These are phyloP conservation scores for Microctenopoma lineatum DNA, from an alignment of 2,797 vertebrate genomes.

Conservation along the genomic window DNA sequence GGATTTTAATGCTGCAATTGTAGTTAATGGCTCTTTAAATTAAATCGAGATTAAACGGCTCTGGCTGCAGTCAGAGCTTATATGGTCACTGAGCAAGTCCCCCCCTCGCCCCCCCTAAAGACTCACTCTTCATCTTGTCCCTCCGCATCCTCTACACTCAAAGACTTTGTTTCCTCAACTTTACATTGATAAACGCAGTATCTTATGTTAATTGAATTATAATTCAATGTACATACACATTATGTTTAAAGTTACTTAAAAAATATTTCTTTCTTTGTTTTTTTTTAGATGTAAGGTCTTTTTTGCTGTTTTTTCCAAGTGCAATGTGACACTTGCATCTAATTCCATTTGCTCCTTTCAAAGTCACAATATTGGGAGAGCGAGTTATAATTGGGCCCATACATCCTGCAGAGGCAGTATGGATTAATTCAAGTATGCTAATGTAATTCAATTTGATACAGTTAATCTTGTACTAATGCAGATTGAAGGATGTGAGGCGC, in stretches of 20 bases:
- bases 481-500: conserved; percentile 85
- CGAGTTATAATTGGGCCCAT: conserved; percentile 79
- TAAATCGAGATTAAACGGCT: conserved; percentile 83
- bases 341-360: conserved; percentile 71
- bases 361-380: conserved; percentile 70
- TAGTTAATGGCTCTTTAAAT: conserved; percentile 87
- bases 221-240: conserved; percentile 1
- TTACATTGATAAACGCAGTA: conserved; percentile 30
- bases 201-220: conserved; percentile 5
- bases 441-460: conserved; percentile 87
- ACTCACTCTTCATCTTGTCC: conserved; percentile 5
- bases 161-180: conserved; percentile 59
- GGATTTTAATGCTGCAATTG: conserved; percentile 84
- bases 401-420: conserved; percentile 75
- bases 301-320: background rate
- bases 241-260: conserved; percentile 27
- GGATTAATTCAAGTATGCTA: conserved; percentile 88
- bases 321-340: conserved; percentile 37
- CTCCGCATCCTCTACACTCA: conserved; percentile 54
- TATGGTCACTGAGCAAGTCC: conserved; percentile 45
- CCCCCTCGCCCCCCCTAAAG: background rate
- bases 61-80: conserved; percentile 66
- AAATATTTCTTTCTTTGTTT: background rate
- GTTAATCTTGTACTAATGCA: conserved; percentile 88
- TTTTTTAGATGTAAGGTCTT: conserved; percentile 16